A percentile compares a stretch with the other conserved stretches of the same genome.
phyloP scores from a whole-genome alignment of 2,888 invertebrate species.

The Lithophane ornitopus region DNA sequence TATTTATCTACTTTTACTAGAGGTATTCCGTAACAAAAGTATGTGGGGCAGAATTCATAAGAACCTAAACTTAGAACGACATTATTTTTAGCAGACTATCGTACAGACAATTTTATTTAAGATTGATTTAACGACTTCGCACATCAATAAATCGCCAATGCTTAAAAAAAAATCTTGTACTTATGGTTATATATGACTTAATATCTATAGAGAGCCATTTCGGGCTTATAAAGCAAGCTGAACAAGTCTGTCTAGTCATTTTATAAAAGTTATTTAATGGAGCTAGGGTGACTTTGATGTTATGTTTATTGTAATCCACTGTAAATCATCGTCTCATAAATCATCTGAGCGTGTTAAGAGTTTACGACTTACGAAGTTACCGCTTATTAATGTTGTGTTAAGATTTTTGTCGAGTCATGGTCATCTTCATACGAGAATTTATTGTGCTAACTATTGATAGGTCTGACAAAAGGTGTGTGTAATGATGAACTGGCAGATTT shows the following conservation, averaged over 20 bases:
- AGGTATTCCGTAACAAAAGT: not conserved
- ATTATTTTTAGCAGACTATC: not conserved
- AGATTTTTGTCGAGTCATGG: slow-evolving; percentile 13
- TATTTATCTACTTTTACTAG: too few species aligned
- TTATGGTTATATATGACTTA: not conserved
- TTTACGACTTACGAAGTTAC: too few species aligned
- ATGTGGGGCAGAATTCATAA: not conserved
- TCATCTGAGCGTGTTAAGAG: not conserved
- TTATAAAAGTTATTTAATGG: not conserved
- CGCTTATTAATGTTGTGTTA: not conserved
- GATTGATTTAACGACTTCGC: not conserved
- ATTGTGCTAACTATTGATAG: not conserved
- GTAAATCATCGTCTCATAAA: slow-evolving; percentile 5
- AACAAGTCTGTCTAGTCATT: not conserved
- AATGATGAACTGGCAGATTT: too few species aligned
- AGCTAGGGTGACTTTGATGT: not conserved
- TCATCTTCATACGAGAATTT: not conserved
- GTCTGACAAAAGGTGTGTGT: not conserved
- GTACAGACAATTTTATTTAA: not conserved
- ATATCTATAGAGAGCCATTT: not conserved
- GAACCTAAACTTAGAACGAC: not conserved
- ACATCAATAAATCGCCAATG: not conserved
- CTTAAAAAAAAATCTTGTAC: not conserved
- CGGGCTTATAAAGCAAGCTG: not conserved
- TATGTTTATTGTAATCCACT: too few species aligned